Evolutionary conservation across 2,888 invertebrate species (phyloP), one percentile per base, ranked within the genome.

Genomic region (Tuberolachnus salignus): DNA sequence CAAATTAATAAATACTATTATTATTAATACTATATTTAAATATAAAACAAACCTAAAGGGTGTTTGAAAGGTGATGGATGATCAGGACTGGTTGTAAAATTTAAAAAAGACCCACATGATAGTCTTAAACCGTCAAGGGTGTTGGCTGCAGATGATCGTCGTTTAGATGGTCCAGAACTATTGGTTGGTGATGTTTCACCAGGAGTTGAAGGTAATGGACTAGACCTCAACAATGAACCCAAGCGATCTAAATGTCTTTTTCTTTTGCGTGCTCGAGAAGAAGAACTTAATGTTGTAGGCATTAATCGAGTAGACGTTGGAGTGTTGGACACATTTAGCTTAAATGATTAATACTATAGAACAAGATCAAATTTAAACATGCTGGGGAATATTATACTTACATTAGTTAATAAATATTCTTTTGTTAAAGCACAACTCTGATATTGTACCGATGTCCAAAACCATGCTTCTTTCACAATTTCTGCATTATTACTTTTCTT

Each of bases 371-470:
- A 74, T 49, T 42, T 14, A 49, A 61, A 61, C 11, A 53, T 1
- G 53, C 14, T 26, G 4, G n/a, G 23, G 42, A 26, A 53, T 49
- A 44, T 57, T 19, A 64, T 61, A 64, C 80, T 80, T 73, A 81
- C 81, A 86, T 93, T 92, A 86, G 93, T 92, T 84, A 94, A 94
- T 21, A 92, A 88, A 87, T 96, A 96, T 83, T 96, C 92, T 84
- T 91, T 91, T 86, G 97, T 98, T 84, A 94, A 93, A 81, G 95
- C 94, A 84, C 94, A 93, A 82, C 93, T 94, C 84, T 96, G 95
- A 88, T 97, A 95, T 87, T 97, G 97, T 81, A 98, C 94, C 67
- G 97, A 96, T 55, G 94, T 94, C 98, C 98, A 98, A 87, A 98
- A 98, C 98, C 98, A 98, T 88, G 97, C 95, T 9, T 93, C 93